Evolutionary conservation across 2,113 vertebrate species (phyloP).

Genomic region (Calidris pygmaea): DNA sequence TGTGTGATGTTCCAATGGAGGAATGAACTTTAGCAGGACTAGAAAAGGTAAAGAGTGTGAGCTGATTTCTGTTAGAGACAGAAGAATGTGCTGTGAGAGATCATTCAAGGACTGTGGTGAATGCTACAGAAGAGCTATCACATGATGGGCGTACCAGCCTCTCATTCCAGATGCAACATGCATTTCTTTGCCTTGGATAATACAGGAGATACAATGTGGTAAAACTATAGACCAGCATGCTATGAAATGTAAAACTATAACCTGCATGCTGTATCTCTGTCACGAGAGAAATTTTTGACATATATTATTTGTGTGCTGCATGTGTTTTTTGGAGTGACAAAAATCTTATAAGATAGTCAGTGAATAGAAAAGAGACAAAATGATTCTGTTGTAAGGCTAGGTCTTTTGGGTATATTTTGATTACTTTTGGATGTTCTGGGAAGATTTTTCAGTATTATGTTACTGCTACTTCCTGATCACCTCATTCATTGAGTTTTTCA

Average conservation of each 20-base stretch:
- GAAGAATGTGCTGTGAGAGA: neutral
- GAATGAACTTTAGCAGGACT: neutral
- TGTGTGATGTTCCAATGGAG: fast-evolving
- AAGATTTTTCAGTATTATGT: neutral
- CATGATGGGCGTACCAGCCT: neutral
- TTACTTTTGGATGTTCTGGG: neutral
- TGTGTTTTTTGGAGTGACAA: neutral
- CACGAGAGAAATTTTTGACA: neutral
- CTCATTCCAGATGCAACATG: neutral
- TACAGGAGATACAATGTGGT: neutral
- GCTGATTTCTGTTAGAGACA: neutral
- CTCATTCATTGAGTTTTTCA: neutral
- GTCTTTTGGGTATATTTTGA: neutral
- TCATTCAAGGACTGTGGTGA: neutral
- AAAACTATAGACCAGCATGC: neutral
- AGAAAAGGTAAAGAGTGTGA: neutral
- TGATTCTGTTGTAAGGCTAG: neutral
- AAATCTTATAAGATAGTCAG: neutral
- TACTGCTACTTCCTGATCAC: neutral
- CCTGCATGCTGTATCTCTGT: neutral
- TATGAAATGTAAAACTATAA: neutral
- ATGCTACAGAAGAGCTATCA: neutral
- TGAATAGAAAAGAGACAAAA: neutral
- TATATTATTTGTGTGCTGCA: neutral
- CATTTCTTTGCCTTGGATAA: neutral